Evolutionary conservation across 2,113 vertebrate genomes (phyloP).

Genomic region (Sterrhoptilus dennistouni): DNA sequence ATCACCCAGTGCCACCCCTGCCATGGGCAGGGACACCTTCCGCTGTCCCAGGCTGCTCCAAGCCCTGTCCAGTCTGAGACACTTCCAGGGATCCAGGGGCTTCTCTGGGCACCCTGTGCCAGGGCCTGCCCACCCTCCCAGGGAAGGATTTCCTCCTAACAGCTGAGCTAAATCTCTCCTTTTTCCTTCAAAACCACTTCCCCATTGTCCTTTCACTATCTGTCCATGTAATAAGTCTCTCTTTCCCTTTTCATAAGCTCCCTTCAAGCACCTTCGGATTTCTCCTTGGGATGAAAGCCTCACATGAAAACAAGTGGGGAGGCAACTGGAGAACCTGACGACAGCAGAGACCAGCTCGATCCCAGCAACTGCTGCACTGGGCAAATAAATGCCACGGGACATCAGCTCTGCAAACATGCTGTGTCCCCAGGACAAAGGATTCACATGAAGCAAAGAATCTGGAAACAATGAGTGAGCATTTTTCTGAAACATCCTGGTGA

Average conservation of each 20-base stretch:
- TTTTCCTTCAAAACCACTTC: not conserved
- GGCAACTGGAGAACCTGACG: not conserved
- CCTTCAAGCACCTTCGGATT: not conserved
- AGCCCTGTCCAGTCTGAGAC: fast-evolving
- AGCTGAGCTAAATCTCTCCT: not conserved
- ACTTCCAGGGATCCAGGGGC: not conserved
- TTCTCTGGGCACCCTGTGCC: not conserved
- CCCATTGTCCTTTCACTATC: not conserved
- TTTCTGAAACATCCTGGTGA: not conserved
- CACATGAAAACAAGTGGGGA: not conserved
- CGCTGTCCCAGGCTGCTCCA: fast-evolving
- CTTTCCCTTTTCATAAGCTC: not conserved
- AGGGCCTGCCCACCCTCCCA: fast-evolving
- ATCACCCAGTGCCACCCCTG: not conserved
- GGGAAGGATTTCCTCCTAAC: not conserved
- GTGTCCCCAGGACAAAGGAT: not conserved
- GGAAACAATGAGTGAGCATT: not conserved
- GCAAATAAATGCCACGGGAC: not conserved
- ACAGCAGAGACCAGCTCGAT: not conserved
- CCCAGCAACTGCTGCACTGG: not conserved
- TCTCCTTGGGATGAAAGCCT: not conserved
- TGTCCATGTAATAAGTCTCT: not conserved
- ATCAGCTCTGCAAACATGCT: not conserved
- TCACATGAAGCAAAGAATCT: not conserved
- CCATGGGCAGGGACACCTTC: not conserved